Base-by-base conservation (phyloP, 2,888 invertebrate species). In the Ellobium chinense region DNA sequence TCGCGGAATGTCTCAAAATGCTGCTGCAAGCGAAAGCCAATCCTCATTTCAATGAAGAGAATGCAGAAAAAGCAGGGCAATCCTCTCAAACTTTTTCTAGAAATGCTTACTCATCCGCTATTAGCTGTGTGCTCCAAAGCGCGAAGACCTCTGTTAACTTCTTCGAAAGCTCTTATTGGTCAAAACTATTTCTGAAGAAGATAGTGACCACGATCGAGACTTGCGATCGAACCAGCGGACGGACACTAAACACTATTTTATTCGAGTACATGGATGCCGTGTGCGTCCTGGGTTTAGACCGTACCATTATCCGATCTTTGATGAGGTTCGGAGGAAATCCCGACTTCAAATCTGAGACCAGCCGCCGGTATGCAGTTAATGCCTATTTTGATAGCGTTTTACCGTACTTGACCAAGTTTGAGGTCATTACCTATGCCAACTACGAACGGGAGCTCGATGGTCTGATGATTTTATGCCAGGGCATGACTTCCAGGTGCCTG, bases 1-100 rank as follows among this genome's bases (percentile, higher is more conserved):
- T 69, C 34, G 2, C 75, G 7, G 70, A 80, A n/a, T 80, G 80
- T 62, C 69, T 80, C 3, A 54, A 62, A 46, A 68, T 80, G 34
- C 31, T 80, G 24, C 27, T 80, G 18, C 62, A 62, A 4, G 68
- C 69, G 7, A 80, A 80, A 74, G 80, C 80, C 7, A 80, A 75
- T 46, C 80, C 80, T 34, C 80, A 80, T 69, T 80, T 39, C 69
- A 60, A 74, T 29, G 80, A 80, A 80, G 29, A 14, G 24, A 56
- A 34, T 24, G 54, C 65, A 14, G 29, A 24, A 12, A 75, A 69
- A 36, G 24, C 39, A 7, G 24, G 24, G 21, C 31, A n/a, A 24
- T 9, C 0, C 14, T 21, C n/a, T 60, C 29, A 27, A 7, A 58
- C 60, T 1, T 68, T 77, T 24, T 29, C 68, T 12, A 46, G 80